Percentiles rank a stretch among this genome's conserved stretches.
Evolutionary conservation across 1,140 invertebrate genomes (phyloP).

Genomic region (Battus philenor): DNA sequence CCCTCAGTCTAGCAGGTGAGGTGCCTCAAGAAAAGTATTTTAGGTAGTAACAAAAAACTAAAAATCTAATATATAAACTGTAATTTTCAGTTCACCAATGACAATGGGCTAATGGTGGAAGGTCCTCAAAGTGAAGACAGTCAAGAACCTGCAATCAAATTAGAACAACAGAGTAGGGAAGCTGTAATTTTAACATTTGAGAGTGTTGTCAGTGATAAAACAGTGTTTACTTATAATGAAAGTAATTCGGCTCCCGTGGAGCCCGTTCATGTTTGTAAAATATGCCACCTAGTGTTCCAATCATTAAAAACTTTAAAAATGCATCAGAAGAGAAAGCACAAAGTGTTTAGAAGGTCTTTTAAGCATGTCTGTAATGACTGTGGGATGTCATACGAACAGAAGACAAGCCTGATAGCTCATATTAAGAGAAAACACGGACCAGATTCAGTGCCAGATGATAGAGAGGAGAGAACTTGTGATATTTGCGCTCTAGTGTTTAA

Average conservation of each 20-base stretch:
- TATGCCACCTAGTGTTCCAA: slow-evolving; percentile 65
- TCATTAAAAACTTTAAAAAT: slow-evolving; percentile 48
- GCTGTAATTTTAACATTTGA: slow-evolving; percentile 55
- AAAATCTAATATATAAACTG: no score
- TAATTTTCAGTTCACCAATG: slow-evolving; percentile 56
- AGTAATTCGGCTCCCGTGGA: slow-evolving; percentile 13
- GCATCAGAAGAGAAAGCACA: slow-evolving; percentile 62
- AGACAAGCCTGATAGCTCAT: slow-evolving; percentile 58
- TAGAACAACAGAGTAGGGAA: slow-evolving; percentile 48
- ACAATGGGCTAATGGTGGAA: slow-evolving; percentile 44
- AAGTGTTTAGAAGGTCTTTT: slow-evolving; percentile 46
- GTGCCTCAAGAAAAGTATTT: no score
- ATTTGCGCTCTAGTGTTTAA: slow-evolving; percentile 63
- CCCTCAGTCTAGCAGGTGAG: no score
- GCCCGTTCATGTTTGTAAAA: slow-evolving; percentile 46
- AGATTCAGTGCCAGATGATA: slow-evolving; percentile 38
- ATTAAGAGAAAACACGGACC: slow-evolving; percentile 65
- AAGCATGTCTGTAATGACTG: slow-evolving; percentile 59
- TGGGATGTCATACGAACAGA: slow-evolving; percentile 58
- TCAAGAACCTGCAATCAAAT: slow-evolving; percentile 48
- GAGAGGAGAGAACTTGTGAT: slow-evolving; percentile 58
- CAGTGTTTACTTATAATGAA: slow-evolving; percentile 27
- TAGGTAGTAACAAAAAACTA: no score
- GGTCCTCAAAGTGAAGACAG: slow-evolving; percentile 46
- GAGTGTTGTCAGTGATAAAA: slow-evolving; percentile 46